Conservation (phyloP, 2,797 vertebrate genomes). For the Anisognathus igniventris region DNA sequence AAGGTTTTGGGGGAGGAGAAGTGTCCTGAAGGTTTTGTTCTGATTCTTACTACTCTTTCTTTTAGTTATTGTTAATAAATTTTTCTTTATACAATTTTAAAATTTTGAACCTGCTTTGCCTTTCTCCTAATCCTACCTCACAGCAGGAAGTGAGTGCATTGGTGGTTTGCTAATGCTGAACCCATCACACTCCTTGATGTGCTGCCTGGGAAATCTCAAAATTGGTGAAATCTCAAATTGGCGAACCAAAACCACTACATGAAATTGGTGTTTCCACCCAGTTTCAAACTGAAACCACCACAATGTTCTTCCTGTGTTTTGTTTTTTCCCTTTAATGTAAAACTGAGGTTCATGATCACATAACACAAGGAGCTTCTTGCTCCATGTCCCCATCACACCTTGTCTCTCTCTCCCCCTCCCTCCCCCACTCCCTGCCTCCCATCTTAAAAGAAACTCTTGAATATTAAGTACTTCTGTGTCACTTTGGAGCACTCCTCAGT, state of each 20-base stretch:
- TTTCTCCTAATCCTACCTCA: too few species aligned
- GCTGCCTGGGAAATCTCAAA: neutral
- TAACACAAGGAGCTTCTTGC: neutral
- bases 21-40: too few species aligned
- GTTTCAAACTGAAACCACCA: neutral
- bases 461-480: neutral
- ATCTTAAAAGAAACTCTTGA: neutral
- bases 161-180: neutral
- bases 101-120: too few species aligned
- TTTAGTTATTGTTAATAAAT: too few species aligned
- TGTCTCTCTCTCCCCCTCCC: accelerated
- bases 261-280: neutral
- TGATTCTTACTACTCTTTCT: too few species aligned
- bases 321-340: neutral
- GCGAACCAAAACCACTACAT: neutral
- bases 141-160: neutral
- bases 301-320: neutral
- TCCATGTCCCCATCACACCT: too few species aligned
- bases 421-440: too few species aligned
- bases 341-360: neutral
- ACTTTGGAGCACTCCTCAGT: neutral
- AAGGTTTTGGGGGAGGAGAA: too few species aligned
- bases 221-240: neutral
- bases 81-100: too few species aligned
- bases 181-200: neutral